Evolutionary conservation across 30 jellyfish, hydroid and myxozoan species (phyloP), one percentile per base, ranked within the genome.

Genomic region (Hydra vulgaris): DNA sequence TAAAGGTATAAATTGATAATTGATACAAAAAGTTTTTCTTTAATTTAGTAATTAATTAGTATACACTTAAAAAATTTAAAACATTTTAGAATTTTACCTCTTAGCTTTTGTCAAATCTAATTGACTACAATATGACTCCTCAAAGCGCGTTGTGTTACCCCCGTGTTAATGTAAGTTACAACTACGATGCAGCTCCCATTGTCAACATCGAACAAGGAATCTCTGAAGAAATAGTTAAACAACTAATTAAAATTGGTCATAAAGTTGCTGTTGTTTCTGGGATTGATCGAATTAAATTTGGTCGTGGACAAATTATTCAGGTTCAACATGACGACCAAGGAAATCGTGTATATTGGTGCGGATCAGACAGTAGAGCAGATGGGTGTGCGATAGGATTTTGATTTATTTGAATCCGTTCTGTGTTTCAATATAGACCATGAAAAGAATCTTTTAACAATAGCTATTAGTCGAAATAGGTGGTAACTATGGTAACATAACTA

Each of bases 291-390:
- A 69, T 66, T 19, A 24, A 78, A 78, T 90, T 90, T 79, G 97
- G 97, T 17, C 77, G 73, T 56, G 97, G 96, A 4, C 97, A 90
- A 78, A 82, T 90, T 40, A 74, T 90, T 8, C 95, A 55, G 15
- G 79, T 26, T 17, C 52, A 84, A 55, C 73, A 74, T 53, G 94
- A 86, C 55, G 23, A 66, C 19, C 22, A 26, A 0, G 95, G 90
- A 7, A 84, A 61, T 21, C 40, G 79, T 27, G 96, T 90, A 0
- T 52, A 85, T 17, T 90, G 96, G 97, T 94, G 93, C 0, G 97
- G 97, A 20, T 90, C 97, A 17, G 97, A 90, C 21, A 89, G 96
- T 23, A 79, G 97, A 56, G 88, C 88, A 0, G 97, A 90, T 86
- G 97, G 97, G 8, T 81, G 96, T 80, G 97, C 95, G 0, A 81